Percentiles rank a stretch among this genome's conserved stretches.
phyloP scores from a whole-genome alignment of 2,888 invertebrate species.

The Cheiracanthium punctorium region DNA sequence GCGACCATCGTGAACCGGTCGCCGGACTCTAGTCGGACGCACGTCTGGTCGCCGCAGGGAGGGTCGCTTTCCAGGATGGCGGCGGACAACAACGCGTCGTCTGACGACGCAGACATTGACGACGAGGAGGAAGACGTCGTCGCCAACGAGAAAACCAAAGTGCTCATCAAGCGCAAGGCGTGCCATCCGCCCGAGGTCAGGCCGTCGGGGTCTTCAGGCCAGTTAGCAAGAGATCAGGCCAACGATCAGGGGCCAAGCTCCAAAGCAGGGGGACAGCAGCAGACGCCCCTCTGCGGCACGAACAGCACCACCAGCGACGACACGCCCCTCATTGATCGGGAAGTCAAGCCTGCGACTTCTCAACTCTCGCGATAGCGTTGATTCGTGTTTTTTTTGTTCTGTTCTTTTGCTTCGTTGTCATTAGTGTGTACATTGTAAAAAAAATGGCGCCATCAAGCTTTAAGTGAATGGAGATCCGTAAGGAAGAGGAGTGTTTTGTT shows the following conservation, averaged over 20 bases:
- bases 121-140: constrained; percentile 41
- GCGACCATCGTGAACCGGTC: constrained; percentile 50
- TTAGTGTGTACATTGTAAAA: background rate
- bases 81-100: background rate
- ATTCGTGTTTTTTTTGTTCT: too few species aligned
- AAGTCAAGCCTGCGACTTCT: constrained; percentile 39
- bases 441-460: constrained; percentile 5
- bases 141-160: constrained; percentile 34
- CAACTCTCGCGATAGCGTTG: background rate
- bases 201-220: too few species aligned
- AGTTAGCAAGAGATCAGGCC: too few species aligned
- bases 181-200: constrained; percentile 6
- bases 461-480: too few species aligned
- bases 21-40: constrained; percentile 20
- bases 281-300: constrained; percentile 47
- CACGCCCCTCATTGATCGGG: constrained; percentile 54
- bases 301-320: constrained; percentile 58
- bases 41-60: constrained; percentile 42
- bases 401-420: too few species aligned
- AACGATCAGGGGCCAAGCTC: background rate
- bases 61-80: constrained; percentile 12
- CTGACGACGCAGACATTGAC: constrained; percentile 38
- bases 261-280: background rate
- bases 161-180: constrained; percentile 34
- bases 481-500: too few species aligned